phyloP scores from a whole-genome alignment of 2,797 vertebrate species.

The Sebastes melanostomus region DNA sequence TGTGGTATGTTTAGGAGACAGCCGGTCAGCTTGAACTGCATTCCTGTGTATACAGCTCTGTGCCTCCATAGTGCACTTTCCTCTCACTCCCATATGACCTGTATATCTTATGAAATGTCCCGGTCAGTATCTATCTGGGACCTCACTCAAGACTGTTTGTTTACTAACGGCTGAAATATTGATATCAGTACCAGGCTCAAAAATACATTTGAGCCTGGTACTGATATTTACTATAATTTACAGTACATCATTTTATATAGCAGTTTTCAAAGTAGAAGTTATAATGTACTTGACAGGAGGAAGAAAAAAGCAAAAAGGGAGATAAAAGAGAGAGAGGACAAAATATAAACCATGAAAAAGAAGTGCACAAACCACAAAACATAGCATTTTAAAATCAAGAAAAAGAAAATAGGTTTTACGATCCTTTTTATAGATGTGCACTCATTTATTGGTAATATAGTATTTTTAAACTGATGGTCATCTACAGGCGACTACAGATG shows the following conservation, averaged over 20 bases:
- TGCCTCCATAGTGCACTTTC: not conserved
- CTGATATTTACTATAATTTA: not conserved
- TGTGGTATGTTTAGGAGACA: not conserved
- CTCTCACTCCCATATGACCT: not conserved
- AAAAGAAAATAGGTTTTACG: not conserved
- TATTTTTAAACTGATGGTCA: not conserved
- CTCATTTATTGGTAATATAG: not conserved
- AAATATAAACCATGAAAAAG: not conserved
- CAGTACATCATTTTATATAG: not conserved
- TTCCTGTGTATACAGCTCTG: not conserved
- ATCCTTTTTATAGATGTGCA: not conserved
- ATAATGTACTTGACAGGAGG: not conserved
- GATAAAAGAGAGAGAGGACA: not conserved
- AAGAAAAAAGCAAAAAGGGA: not conserved
- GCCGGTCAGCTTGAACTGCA: fast-evolving
- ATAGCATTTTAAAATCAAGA: not conserved
- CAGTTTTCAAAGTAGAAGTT: not conserved
- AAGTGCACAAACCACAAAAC: not conserved
- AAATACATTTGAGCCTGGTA: not conserved
- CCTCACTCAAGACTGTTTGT: not conserved
- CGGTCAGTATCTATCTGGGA: not conserved
- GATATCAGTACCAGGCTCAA: not conserved
- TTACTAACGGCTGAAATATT: not conserved
- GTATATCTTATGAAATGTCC: not conserved
- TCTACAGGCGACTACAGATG: not conserved